phyloP scores from a whole-genome alignment of 1,140 invertebrate genomes.

The Rhynchophorus ferrugineus region DNA sequence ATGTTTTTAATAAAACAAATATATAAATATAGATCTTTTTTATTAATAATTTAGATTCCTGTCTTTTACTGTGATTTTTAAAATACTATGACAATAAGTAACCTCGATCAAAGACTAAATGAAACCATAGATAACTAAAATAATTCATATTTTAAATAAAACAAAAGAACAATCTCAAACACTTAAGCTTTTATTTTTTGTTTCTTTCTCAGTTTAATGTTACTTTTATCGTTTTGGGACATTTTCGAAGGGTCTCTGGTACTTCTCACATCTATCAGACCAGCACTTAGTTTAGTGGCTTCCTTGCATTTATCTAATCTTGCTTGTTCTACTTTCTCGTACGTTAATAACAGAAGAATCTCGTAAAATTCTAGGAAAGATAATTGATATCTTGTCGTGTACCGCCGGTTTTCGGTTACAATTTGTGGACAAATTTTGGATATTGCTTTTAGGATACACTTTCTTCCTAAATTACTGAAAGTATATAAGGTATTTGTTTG shows the following conservation, averaged over 20 bases:
- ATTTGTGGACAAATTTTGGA: slow-evolving; percentile 34
- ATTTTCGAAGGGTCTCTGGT: not conserved
- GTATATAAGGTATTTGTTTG: slow-evolving; percentile 15
- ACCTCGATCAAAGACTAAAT: no score
- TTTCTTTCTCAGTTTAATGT: not conserved
- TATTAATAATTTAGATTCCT: no score
- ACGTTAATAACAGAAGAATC: slow-evolving; percentile 36
- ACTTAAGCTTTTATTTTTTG: not conserved
- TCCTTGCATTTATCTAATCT: not conserved
- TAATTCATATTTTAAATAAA: no score
- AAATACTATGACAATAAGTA: no score
- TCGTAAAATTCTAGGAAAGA: slow-evolving; percentile 53
- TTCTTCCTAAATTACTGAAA: slow-evolving; percentile 24
- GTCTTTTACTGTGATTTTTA: no score
- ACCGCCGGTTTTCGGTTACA: slow-evolving; percentile 28
- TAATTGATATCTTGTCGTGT: slow-evolving; percentile 44
- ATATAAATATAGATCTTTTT: no score
- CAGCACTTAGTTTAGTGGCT: not conserved
- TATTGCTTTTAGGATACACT: slow-evolving; percentile 32
- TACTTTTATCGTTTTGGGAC: not conserved
- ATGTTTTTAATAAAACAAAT: no score
- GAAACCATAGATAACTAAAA: no score
- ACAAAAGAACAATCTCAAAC: no score
- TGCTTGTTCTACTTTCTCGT: slow-evolving; percentile 16
- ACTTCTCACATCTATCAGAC: not conserved